Percentiles rank a stretch among this genome's conserved stretches.
Evolutionary conservation across 2,797 vertebrate species (phyloP).

Genomic region (Pseudochromis fuscus): DNA sequence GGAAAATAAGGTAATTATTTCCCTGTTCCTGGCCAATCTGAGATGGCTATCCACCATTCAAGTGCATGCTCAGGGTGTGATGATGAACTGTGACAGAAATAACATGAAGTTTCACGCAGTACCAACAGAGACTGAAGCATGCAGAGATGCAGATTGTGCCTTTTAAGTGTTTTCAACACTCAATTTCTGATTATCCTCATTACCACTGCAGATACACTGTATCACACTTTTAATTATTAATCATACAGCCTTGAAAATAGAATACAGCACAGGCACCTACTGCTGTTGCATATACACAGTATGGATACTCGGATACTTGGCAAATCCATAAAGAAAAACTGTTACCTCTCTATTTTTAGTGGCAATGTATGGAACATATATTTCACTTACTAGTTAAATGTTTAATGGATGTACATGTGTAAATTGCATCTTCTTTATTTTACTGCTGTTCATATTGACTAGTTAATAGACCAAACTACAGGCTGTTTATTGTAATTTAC

Average conservation of each 20-base stretch:
- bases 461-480: constrained; percentile 15
- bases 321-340: neutral
- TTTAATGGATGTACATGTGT: neutral
- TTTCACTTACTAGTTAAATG: constrained; percentile 14
- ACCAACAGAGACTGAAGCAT: too few relatives aligned
- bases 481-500: constrained; percentile 14
- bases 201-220: neutral
- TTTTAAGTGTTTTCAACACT: neutral
- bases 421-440: neutral
- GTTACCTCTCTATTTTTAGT: neutral
- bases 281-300: too few relatives aligned
- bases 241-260: neutral
- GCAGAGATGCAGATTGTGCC: neutral
- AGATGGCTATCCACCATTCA: too few relatives aligned
- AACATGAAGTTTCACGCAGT: neutral
- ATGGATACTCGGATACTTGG: too few relatives aligned
- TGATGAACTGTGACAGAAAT: neutral
- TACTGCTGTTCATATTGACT: constrained; percentile 14
- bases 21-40: too few relatives aligned
- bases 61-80: too few relatives aligned
- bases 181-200: neutral
- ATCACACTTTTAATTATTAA: neutral
- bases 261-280: too few relatives aligned
- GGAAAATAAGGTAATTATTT: too few relatives aligned
- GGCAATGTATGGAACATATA: neutral